These are phyloP conservation scores for Cataglyphis hispanica DNA, from an alignment of 1,140 invertebrate genomes.

Conservation along the genomic window DNA sequence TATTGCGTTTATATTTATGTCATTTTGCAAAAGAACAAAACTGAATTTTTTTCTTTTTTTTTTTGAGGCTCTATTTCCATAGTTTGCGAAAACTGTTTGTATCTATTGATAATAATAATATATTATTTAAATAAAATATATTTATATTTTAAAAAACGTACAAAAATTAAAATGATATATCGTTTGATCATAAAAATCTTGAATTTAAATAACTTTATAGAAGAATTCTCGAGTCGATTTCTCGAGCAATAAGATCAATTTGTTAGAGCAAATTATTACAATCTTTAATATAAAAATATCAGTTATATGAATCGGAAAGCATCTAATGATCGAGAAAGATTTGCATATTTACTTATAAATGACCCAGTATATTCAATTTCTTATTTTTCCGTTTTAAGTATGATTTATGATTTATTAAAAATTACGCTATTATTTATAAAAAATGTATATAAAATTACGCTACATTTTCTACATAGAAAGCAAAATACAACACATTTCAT, in stretches of 20 bases:
- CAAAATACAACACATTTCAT: too few species aligned
- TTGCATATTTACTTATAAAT: background rate
- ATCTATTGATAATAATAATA: background rate
- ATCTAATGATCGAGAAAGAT: background rate
- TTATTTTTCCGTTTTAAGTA: constrained; percentile 16
- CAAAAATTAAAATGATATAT: background rate
- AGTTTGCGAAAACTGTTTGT: background rate
- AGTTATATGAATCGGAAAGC: too few species aligned
- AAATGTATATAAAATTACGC: too few species aligned
- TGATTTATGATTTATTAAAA: too few species aligned
- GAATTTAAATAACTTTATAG: too few species aligned
- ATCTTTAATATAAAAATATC: too few species aligned
- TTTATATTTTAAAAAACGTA: background rate
- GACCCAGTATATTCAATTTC: background rate
- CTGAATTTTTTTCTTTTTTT: too few species aligned
- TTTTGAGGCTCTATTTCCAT: background rate
- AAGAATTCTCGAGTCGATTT: too few species aligned
- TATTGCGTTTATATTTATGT: background rate
- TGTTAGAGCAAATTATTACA: too few species aligned
- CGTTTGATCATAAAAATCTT: background rate
- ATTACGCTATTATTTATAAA: too few species aligned
- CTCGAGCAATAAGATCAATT: too few species aligned
- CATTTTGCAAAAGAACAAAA: background rate
- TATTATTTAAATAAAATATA: background rate
- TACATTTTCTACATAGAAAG: too few species aligned